Conservation (phyloP, 1,140 invertebrate species). For the Gonatopus flavifemur region DNA sequence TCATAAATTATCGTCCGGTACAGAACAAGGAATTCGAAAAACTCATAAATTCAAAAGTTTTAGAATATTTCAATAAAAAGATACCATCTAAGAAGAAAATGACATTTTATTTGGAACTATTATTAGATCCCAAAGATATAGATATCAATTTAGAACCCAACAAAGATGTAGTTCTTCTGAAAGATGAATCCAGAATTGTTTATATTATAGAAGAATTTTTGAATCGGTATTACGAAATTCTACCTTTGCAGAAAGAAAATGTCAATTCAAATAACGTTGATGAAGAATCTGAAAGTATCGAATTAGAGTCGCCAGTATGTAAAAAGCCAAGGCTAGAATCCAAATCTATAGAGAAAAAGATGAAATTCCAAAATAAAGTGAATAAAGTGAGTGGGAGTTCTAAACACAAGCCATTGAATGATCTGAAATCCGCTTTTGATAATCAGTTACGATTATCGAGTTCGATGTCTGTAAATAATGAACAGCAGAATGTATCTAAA, state of each 20-base stretch:
- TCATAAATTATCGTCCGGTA: constrained; percentile 65
- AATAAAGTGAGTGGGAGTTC: not conserved
- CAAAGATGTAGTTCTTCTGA: constrained; percentile 63
- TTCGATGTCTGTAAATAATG: constrained; percentile 16
- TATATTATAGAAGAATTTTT: constrained; percentile 32
- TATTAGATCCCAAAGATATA: constrained; percentile 52
- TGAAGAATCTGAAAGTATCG: constrained; percentile 2
- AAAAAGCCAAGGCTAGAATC: constrained; percentile 34
- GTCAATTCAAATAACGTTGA: constrained; percentile 10
- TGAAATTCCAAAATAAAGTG: not conserved
- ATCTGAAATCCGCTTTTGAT: not conserved
- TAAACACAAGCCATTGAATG: not conserved
- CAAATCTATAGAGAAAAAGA: constrained; percentile 7
- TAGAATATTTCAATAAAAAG: constrained; percentile 35
- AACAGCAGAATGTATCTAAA: not conserved
- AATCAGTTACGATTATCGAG: constrained; percentile 8
- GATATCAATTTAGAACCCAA: constrained; percentile 71
- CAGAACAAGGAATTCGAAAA: constrained; percentile 62
- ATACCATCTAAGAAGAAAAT: constrained; percentile 47
- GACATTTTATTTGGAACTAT: constrained; percentile 56
- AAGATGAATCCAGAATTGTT: constrained; percentile 51
- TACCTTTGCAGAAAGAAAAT: constrained; percentile 7
- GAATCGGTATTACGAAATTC: constrained; percentile 39
- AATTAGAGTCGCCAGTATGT: constrained; percentile 20
- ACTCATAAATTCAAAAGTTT: constrained; percentile 47